A percentile compares a stretch with the other conserved stretches of the same genome.
Conservation (phyloP, 2,113 vertebrate species). For the Grantiella picta region DNA sequence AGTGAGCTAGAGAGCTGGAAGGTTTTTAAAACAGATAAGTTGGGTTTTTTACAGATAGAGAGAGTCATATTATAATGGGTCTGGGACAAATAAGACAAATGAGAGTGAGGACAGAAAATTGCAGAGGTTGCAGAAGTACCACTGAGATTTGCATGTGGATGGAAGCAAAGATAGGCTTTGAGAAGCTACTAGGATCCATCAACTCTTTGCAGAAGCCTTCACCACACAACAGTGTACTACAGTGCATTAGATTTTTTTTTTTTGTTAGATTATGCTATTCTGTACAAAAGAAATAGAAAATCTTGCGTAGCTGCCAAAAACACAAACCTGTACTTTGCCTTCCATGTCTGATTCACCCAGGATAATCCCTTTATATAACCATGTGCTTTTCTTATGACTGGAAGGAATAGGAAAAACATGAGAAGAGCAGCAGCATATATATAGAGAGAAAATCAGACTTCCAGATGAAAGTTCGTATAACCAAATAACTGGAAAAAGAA, state of each 20-base stretch:
- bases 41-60: not conserved
- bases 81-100: not conserved
- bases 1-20: not conserved
- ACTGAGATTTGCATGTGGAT: not conserved
- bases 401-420: fast-evolving
- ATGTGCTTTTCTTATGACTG: not conserved
- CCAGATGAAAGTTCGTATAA: not conserved
- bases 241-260: not conserved
- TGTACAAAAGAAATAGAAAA: not conserved
- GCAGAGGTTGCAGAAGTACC: not conserved
- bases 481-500: not conserved
- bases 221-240: not conserved
- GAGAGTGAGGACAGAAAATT: not conserved
- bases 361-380: not conserved
- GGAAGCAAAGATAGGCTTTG: not conserved
- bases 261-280: not conserved
- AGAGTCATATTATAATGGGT: not conserved
- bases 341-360: not conserved
- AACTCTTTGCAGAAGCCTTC: not conserved
- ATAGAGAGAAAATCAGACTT: not conserved
- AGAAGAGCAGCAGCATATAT: not conserved
- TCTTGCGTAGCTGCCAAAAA: not conserved
- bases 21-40: not conserved
- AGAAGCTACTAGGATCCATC: not conserved
- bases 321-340: not conserved